Evolutionary conservation across 2,888 invertebrate genomes (phyloP).

Genomic region (Hymenopus coronatus): DNA sequence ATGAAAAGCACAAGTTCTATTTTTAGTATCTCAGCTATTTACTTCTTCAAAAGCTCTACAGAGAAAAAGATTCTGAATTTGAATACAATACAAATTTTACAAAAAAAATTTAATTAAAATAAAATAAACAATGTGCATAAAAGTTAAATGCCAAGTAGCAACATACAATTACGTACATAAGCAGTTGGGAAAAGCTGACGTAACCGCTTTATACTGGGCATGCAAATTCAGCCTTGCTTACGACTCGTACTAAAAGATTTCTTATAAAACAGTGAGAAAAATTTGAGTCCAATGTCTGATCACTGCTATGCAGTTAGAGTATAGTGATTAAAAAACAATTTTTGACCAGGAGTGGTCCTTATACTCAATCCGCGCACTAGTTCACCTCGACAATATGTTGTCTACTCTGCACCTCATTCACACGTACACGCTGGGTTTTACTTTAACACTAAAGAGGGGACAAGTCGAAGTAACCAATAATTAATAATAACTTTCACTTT

Average conservation of each 20-base stretch:
- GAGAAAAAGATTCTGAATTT: slow-evolving; percentile 34
- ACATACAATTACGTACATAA: slow-evolving; percentile 35
- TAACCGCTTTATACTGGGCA: slow-evolving; percentile 26
- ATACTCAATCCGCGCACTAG: background rate
- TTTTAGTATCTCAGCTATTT: slow-evolving; percentile 36
- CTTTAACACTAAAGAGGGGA: slow-evolving; percentile 34
- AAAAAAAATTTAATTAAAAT: slow-evolving; percentile 30
- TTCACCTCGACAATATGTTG: slow-evolving; percentile 1
- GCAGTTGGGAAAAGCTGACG: slow-evolving; percentile 27
- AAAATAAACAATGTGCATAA: slow-evolving; percentile 34
- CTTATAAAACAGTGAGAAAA: slow-evolving; percentile 17
- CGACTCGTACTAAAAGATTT: slow-evolving; percentile 13
- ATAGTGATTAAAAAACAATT: slow-evolving; percentile 4
- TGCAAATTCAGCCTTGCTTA: slow-evolving; percentile 30
- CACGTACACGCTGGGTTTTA: slow-evolving; percentile 30
- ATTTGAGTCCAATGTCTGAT: slow-evolving; percentile 8
- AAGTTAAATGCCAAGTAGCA: slow-evolving; percentile 34
- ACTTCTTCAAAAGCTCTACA: slow-evolving; percentile 38
- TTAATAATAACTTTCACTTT: slow-evolving; percentile 35
- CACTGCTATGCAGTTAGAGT: slow-evolving; percentile 13
- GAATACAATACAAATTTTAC: slow-evolving; percentile 35
- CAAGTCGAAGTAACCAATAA: slow-evolving; percentile 39
- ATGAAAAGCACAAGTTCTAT: slow-evolving; percentile 35
- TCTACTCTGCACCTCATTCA: slow-evolving; percentile 16
- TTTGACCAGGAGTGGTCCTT: background rate